phyloP scores from a whole-genome alignment of 2,888 invertebrate species.

The Unio delphinus region DNA sequence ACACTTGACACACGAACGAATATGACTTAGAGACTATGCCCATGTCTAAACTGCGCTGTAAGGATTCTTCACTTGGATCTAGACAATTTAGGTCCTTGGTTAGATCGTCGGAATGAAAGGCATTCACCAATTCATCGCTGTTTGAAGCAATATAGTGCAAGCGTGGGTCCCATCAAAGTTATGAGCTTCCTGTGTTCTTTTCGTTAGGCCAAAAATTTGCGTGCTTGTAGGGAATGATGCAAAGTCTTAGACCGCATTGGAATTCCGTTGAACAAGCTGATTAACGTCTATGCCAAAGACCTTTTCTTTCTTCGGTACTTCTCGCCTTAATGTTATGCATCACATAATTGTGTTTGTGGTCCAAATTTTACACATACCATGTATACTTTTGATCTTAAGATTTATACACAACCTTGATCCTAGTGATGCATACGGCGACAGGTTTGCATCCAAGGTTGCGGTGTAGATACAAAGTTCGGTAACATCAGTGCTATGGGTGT shows the following conservation, averaged over 20 bases:
- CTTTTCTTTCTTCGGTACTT: constrained; percentile 9
- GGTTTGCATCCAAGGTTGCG: too few species aligned
- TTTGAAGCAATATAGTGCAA: constrained; percentile 42
- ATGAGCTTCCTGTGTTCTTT: constrained; percentile 23
- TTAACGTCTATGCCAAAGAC: constrained; percentile 17
- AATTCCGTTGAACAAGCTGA: constrained; percentile 25
- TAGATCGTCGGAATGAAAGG: neutral
- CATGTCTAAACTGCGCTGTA: constrained; percentile 1
- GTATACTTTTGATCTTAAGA: too few species aligned
- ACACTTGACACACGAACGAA: too few species aligned
- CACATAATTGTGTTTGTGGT: too few species aligned
- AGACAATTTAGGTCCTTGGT: neutral
- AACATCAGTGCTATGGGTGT: too few species aligned
- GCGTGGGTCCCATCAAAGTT: constrained; percentile 13
- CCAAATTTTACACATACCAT: too few species aligned
- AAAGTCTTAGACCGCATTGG: constrained; percentile 41
- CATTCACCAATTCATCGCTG: neutral
- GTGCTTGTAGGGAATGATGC: constrained; percentile 16
- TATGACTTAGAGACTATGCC: too few species aligned
- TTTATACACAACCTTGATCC: too few species aligned
- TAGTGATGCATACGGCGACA: too few species aligned
- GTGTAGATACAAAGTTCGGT: too few species aligned
- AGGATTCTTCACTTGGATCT: constrained; percentile 1
- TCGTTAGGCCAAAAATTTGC: constrained; percentile 23
- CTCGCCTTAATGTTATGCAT: too few species aligned